Conservation (phyloP, 2,797 vertebrate genomes). For the Tachyglossus aculeatus region DNA sequence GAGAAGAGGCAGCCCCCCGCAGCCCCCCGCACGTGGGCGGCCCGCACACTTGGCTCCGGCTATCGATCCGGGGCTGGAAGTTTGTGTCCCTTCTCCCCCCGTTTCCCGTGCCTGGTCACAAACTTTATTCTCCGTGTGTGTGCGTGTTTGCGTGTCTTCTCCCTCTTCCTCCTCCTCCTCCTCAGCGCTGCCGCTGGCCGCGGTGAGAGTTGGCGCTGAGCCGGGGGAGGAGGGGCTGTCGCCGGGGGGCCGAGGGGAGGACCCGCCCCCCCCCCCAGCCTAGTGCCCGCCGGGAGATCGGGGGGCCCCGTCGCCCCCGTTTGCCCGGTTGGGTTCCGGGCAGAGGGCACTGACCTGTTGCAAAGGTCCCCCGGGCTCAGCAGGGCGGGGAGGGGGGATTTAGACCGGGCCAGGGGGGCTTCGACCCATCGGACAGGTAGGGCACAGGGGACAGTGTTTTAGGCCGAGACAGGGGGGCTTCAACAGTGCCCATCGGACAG, state of each 20-base stretch:
- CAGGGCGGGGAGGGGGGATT: not conserved
- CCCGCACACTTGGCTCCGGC: conserved; percentile 21
- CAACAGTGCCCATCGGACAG: too few species aligned
- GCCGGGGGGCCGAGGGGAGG: not conserved
- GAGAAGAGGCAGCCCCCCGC: conserved; percentile 1
- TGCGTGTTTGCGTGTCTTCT: conserved; percentile 16
- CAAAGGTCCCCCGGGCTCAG: not conserved
- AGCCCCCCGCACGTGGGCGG: conserved; percentile 37
- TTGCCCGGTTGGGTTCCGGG: not conserved
- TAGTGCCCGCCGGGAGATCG: not conserved
- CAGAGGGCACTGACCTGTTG: conserved; percentile 28
- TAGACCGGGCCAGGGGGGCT: too few species aligned
- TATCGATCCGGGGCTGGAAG: conserved; percentile 41
- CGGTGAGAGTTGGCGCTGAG: not conserved
- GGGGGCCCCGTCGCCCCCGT: not conserved
- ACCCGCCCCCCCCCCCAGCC: not conserved
- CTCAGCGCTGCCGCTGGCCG: too few species aligned
- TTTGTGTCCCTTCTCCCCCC: conserved; percentile 51
- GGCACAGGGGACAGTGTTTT: too few species aligned
- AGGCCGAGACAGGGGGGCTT: too few species aligned
- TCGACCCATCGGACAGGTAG: too few species aligned
- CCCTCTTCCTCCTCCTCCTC: too few species aligned
- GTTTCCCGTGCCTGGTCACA: conserved; percentile 54
- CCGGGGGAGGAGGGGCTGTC: not conserved
- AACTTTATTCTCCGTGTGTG: conserved; percentile 49